Evolutionary conservation across 1,140 invertebrate genomes (phyloP), one percentile per base, ranked within the genome.

Genomic region (Doryteuthis pealeii): DNA sequence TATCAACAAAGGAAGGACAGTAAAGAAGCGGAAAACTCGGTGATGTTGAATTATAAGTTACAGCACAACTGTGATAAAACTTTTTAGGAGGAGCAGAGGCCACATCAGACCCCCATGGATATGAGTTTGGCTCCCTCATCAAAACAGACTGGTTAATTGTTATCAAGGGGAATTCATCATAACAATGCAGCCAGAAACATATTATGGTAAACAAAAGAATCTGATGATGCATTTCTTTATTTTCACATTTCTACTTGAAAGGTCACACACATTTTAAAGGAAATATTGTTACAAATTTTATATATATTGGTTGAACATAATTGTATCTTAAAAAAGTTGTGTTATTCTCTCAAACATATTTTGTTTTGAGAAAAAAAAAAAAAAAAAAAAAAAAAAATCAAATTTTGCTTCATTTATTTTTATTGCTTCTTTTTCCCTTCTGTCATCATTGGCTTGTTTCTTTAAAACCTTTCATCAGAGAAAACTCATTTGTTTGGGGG

Each of bases 51-150:
- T 31, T 31, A 30, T 30, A 30, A 33, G 31, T 68, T 68, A 68
- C 66, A 68, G 66, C 66, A 68, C 28, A 26, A 68, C 66, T 68
- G 66, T 68, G 66, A 68, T 68, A 68, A 68, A 68, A 62, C 18
- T 15, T 22, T 28, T 62, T 62, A 15, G 18, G 12, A 49, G 54
- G 26, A 62, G 54, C 18, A 62, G 54, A 28, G 26, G 18, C 12
- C 26, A 62, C 54, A 49, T 22, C 45, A 49, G 12, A 49, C 22
- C 22, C 18, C 26, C 26, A n/a, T 62, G 54, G 6, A 62, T n/a
- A 62, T 62, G 54, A n/a, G 54, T 28, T n/a, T n/a, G 54, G 10
- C 54, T 28, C 54, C 54, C 18, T 62, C 18, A 15, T 28, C 10
- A 22, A n/a, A 28, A 40, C 3, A 40, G 35, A 22, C 26, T 62